phyloP scores from a whole-genome alignment of 2,797 vertebrate genomes.

The Octomys mimax region DNA sequence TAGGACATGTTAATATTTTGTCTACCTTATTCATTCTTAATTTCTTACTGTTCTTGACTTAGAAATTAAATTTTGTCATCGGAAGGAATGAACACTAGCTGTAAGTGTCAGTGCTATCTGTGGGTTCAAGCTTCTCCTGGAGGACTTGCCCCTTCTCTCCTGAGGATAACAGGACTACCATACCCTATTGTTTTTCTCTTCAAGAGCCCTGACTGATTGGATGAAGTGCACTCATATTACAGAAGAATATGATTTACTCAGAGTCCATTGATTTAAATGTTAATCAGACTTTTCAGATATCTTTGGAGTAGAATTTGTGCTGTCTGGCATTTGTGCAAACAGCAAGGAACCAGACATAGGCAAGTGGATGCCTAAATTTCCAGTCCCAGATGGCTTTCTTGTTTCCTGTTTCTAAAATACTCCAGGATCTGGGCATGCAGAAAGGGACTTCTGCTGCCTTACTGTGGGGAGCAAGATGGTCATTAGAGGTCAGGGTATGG shows the following conservation, averaged over 20 bases:
- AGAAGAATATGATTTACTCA: background rate
- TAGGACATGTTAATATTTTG: background rate
- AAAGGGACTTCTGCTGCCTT: background rate
- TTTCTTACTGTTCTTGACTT: background rate
- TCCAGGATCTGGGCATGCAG: background rate
- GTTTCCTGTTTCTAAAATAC: no score
- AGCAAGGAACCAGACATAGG: background rate
- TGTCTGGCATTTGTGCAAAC: background rate
- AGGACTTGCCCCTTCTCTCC: background rate
- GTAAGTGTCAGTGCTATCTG: no score
- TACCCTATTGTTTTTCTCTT: background rate
- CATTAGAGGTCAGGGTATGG: rapidly evolving
- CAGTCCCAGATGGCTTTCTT: background rate
- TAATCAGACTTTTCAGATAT: background rate
- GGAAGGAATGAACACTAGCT: background rate
- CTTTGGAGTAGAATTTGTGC: background rate
- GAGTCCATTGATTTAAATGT: background rate
- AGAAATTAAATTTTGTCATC: background rate
- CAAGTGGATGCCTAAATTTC: background rate
- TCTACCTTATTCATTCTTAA: background rate
- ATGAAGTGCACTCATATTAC: background rate
- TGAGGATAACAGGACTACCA: background rate
- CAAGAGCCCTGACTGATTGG: background rate
- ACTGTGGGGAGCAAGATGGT: background rate
- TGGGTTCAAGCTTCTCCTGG: background rate